Evolutionary conservation across 2,113 vertebrate species (phyloP), one percentile per base, ranked within the genome.

Genomic region (Aptenodytes patagonicus): DNA sequence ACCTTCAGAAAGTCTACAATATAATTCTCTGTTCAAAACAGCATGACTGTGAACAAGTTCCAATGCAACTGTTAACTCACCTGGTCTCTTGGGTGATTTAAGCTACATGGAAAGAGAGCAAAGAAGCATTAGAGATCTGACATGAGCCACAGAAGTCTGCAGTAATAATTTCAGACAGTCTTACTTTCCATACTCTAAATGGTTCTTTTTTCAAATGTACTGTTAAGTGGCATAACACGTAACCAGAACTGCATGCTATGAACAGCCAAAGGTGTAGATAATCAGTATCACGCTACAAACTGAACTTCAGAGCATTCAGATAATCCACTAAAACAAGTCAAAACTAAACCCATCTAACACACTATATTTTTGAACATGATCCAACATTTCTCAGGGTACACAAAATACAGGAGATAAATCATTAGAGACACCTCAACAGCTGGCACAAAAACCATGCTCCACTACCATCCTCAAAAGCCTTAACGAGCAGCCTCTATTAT

Each of bases 11-110:
- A 66, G 40, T 4, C 36, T 40, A 5, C 90, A 79, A 0, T 1
- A 24, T 14, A 60, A 54, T 22, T 31, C 42, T 47, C 21, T 77
- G 54, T 6, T 54, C 78, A 61, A 44, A 82, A 31, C 54, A 94
- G 65, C 47, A 15, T 5, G 34, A 64, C 81, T 36, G 40, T 10
- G 62, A 64, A 65, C 32, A 58, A 82, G 57, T 54, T 65, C 29
- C 94, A 93, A 1, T 14, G 58, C 73, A 64, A 70, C 65, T 11
- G 47, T 52, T 47, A 69, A 98, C 99, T 94, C 98, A 99, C 99
- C 99, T 98, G 99, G 99, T 90, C 99, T 99, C 98, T 99, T 99
- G 69, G 99, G 99, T 71, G 99, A 99, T 96, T 99, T 99, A 36
- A 99, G 99, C 99, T 99, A 97, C 69, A 97, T 19, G 47, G 97